Conservation (phyloP, 2,113 vertebrate species). For the Thinocorus orbignyianus region DNA sequence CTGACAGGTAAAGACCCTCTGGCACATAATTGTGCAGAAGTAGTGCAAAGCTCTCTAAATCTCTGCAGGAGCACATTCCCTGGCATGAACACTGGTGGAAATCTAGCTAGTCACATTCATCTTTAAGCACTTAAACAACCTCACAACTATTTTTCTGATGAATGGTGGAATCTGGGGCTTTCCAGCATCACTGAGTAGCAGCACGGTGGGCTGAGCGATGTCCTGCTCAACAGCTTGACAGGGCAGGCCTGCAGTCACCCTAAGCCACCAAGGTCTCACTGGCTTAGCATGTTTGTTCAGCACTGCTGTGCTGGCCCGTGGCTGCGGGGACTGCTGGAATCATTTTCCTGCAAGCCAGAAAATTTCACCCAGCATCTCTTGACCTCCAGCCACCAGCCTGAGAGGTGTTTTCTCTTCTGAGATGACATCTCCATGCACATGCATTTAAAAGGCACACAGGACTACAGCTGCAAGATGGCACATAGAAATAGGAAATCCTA, state of each 20-base stretch:
- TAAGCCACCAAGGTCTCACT: neutral
- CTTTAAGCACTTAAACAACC: neutral
- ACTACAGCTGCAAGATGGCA: neutral
- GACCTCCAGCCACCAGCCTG: neutral
- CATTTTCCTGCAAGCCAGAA: neutral
- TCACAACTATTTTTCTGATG: neutral
- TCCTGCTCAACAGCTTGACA: neutral
- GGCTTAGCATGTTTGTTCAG: fast-evolving
- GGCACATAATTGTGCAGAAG: neutral
- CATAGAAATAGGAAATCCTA: neutral
- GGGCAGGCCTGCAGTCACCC: neutral
- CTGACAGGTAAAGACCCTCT: neutral
- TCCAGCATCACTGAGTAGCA: fast-evolving
- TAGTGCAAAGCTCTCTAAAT: neutral
- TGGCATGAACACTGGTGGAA: neutral
- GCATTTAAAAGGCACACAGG: neutral
- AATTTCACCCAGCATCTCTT: neutral
- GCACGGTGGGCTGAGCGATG: neutral
- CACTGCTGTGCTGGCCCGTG: neutral
- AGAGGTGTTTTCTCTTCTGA: neutral
- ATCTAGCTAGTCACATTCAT: neutral
- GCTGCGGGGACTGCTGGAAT: neutral
- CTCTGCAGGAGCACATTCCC: neutral
- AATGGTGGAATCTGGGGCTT: neutral
- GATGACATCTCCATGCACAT: neutral